Percentiles rank a stretch among this genome's conserved stretches.
Conservation (phyloP, 2,888 invertebrate genomes). For the Caenorhabditis plicata region DNA sequence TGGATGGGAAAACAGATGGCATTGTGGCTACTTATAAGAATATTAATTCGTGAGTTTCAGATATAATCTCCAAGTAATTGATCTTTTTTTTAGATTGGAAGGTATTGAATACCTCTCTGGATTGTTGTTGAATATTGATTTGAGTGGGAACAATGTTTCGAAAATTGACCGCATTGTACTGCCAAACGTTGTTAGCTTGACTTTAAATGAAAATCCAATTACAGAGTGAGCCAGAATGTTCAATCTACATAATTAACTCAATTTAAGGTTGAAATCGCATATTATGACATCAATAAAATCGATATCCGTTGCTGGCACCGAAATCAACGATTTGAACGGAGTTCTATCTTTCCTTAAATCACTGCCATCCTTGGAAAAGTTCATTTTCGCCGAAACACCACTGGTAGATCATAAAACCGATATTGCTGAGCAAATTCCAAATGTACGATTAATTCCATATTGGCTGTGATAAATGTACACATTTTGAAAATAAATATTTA, state of each 20-base stretch:
- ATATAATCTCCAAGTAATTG: not conserved
- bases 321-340: conserved; percentile 6
- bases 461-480: conserved; percentile 18
- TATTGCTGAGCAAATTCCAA: conserved; percentile 14
- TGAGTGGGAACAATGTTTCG: conserved; percentile 33
- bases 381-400: conserved; percentile 36
- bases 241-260: too few species aligned
- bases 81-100: conserved; percentile 26
- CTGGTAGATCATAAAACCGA: conserved; percentile 28
- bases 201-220: conserved; percentile 44
- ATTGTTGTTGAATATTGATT: conserved; percentile 26
- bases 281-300: conserved; percentile 27
- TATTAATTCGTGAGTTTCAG: conserved; percentile 6
- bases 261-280: too few species aligned
- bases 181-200: conserved; percentile 35
- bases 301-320: conserved; percentile 34
- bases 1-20: conserved; percentile 1
- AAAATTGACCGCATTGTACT: conserved; percentile 32
- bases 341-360: conserved; percentile 21
- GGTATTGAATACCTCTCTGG: conserved; percentile 38
- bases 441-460: conserved; percentile 28
- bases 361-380: conserved; percentile 19
- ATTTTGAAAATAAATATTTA: conserved; percentile 5
- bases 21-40: conserved; percentile 13
- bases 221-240: conserved; percentile 12